phyloP scores from a whole-genome alignment of 1,140 invertebrate genomes.

The Macrocentrus cingulum region DNA sequence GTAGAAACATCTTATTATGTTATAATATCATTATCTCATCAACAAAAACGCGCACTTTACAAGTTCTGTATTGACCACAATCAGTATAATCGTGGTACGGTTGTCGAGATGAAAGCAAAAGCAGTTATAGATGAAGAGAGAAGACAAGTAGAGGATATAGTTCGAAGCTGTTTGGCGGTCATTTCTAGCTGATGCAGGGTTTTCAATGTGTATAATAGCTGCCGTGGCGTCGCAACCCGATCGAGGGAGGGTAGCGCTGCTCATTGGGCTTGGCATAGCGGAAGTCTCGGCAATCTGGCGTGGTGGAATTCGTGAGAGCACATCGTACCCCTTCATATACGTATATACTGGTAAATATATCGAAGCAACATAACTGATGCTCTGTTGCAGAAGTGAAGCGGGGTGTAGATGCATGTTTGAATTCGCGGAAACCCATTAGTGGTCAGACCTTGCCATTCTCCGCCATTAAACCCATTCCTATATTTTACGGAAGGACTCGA shows the following conservation, averaged over 20 bases:
- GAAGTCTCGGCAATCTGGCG: slow-evolving; percentile 19
- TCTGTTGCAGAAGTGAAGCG: too few species aligned
- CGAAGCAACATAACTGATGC: too few species aligned
- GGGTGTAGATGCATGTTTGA: slow-evolving; percentile 26
- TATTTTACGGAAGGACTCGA: too few species aligned
- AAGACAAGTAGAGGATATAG: not conserved
- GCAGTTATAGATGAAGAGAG: not conserved
- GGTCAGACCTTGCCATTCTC: slow-evolving; percentile 27
- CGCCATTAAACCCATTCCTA: not conserved
- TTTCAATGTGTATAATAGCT: slow-evolving; percentile 7
- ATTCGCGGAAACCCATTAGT: slow-evolving; percentile 41
- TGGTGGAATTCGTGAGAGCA: not conserved
- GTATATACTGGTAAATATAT: not conserved
- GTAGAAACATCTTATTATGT: too few species aligned
- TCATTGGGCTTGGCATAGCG: slow-evolving; percentile 12
- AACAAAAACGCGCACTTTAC: slow-evolving; percentile 4
- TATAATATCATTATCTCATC: too few species aligned
- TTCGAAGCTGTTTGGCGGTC: slow-evolving; percentile 9
- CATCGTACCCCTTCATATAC: not conserved
- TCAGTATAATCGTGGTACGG: slow-evolving; percentile 15
- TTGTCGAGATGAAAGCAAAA: not conserved
- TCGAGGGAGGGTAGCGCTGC: not conserved
- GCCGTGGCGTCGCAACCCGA: not conserved
- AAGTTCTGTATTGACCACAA: slow-evolving; percentile 18
- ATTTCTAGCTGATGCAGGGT: slow-evolving; percentile 25